A percentile compares a stretch with the other conserved stretches of the same genome.
phyloP scores from a whole-genome alignment of 2,888 invertebrate genomes.

The Ditylenchus weischeri region DNA sequence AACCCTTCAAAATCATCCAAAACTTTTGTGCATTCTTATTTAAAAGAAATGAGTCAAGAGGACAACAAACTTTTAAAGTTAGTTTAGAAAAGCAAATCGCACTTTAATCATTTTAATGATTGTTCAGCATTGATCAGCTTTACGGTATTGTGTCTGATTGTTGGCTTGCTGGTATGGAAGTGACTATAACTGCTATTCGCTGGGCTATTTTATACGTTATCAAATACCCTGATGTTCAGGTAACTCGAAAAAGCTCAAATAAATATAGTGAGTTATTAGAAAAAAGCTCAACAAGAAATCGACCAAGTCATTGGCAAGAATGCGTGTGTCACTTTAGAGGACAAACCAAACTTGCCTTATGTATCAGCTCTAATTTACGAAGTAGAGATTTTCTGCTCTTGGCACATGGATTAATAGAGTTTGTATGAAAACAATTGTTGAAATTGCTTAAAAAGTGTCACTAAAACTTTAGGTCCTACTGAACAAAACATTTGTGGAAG shows the following conservation, averaged over 20 bases:
- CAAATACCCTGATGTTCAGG: slow-evolving; percentile 38
- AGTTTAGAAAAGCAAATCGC: no score
- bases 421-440: background rate
- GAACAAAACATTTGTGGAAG: background rate
- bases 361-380: slow-evolving; percentile 6
- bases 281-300: slow-evolving; percentile 36
- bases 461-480: background rate
- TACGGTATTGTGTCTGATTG: slow-evolving; percentile 33
- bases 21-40: slow-evolving; percentile 9
- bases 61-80: no score
- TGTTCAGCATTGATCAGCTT: slow-evolving; percentile 19
- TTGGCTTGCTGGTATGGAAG: slow-evolving; percentile 48
- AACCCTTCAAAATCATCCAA: background rate
- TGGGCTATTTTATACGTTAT: slow-evolving; percentile 38
- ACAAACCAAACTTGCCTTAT: slow-evolving; percentile 4
- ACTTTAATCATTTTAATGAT: no score
- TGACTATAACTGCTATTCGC: slow-evolving; percentile 39
- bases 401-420: slow-evolving; percentile 1
- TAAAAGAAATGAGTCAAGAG: slow-evolving; percentile 7
- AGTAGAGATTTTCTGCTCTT: background rate
- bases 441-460: background rate
- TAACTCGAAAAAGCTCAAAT: slow-evolving; percentile 8
- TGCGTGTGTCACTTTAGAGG: slow-evolving; percentile 18
- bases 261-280: slow-evolving; percentile 20
- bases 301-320: slow-evolving; percentile 26